Evolutionary conservation across 2,113 vertebrate species (phyloP), one percentile per base, ranked within the genome.

Genomic region (Cichladusa arquata): DNA sequence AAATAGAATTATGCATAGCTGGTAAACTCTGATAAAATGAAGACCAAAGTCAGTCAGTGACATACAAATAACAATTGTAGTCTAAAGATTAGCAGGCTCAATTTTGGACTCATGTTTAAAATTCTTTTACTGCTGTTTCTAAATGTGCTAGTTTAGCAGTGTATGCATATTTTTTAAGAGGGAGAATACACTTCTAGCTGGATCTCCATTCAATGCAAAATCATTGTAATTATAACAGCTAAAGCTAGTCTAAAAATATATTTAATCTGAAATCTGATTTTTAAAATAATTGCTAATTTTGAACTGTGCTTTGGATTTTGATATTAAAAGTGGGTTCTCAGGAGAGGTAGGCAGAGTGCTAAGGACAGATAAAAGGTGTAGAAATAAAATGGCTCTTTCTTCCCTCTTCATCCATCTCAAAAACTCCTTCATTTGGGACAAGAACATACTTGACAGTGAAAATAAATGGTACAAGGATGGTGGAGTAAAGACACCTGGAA

Each of bases 1-100:
- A 98, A 98, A 96, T 26, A 58, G 45, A 96, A 95, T 96, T 95
- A 97, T 80, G 66, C 72, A 92, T 95, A 94, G 88, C 91, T 96
- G 65, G 78, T 93, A 93, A 94, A 93, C 64, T 94, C 86, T 92
- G 87, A 95, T 88, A 93, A 97, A 97, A 95, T 86, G 90, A 95
- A 93, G 72, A 86, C 51, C 60, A 45, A 81, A 95, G 72, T 93
- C 93, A 90, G 69, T 11, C 70, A 78, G 36, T 83, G 62, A 92
- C 73, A 95, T 74, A 45, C 77, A 86, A 95, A 90, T 86, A 93
- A 22, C 69, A 70, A 38, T 76, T 94, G 76, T 86, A 76, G 44
- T 93, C 23, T 53, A 53, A 95, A 71, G 86, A 96, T 92, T 91
- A 95, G 45, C 54, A 82, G 45, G 77, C 72, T 95, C 71, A 67